Base-by-base conservation (phyloP, 1,140 invertebrate species). In the Atopsyche davidsoni region DNA sequence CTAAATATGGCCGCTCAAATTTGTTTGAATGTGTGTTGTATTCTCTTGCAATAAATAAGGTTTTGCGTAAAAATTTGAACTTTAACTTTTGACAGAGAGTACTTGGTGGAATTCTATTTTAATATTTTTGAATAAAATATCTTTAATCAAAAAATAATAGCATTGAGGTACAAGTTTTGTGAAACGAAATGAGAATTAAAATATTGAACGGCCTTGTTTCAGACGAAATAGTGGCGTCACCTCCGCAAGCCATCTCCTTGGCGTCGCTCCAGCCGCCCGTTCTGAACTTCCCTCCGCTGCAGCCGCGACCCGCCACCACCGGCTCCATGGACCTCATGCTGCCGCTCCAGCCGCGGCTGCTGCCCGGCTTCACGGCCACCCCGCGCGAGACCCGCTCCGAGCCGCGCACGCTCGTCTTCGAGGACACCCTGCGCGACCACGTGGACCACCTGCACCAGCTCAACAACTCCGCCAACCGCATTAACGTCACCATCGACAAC, bases 281-380 rank as follows among this genome's bases (percentile, higher is more conserved):
- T 55, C 60, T 70, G 60, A 70, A 66, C 46, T 69, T 69, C 50
- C 73, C 74, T 32, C 76, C 78, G 44, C 60, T 83, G 55, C 80
- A 82, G 69, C 80, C 82, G 9, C 67, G 81, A 36, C 75, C 81
- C 47, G 77, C 81, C 21, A 83, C 81, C 31, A 81, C 79, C 3
- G 81, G 80, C 42, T 75, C 78, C 59, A 63, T 77, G 51, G 79
- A 82, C 61, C 70, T 80, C 32, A 73, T 79, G 65, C 65, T 84
- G 59, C 79, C 79, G 47, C 64, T 82, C 14, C 81, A 84, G 75
- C 75, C 79, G 34, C 79, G 79, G 62, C 66, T 80, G 53, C 62
- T 80, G 52, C 72, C 72, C 18, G 72, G 72, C 6, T 74, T 58
- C 38, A 55, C 46, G 25, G 36, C 44, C 28, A 32, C 51, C 9